Evolutionary conservation across 2,888 invertebrate genomes (phyloP).

Genomic region (Nemotelus pantherinus): DNA sequence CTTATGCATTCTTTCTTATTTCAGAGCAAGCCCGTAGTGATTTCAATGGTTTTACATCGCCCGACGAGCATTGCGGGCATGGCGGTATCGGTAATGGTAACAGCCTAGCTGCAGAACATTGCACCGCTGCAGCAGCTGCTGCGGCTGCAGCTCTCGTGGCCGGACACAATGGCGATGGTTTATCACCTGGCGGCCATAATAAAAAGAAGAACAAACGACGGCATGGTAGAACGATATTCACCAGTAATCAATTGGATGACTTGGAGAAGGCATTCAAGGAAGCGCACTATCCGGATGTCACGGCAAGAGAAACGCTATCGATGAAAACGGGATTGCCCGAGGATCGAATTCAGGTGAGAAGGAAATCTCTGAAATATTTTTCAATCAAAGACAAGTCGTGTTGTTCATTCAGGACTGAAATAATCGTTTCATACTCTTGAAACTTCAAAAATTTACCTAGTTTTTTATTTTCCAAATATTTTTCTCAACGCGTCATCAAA

Average conservation of each 20-base stretch:
- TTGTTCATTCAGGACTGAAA: no score
- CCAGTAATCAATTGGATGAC: conserved; percentile 98
- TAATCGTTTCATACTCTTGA: no score
- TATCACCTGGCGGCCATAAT: conserved; percentile 68
- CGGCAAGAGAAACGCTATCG: conserved; percentile 93
- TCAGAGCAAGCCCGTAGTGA: conserved; percentile 54
- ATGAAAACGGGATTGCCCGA: conserved; percentile 92
- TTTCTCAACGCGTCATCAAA: no score
- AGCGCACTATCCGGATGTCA: conserved; percentile 99
- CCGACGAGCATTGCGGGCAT: conserved; percentile 52
- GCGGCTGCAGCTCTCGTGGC: conserved; percentile 54
- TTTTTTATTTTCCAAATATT: no score
- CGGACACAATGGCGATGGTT: conserved; percentile 41
- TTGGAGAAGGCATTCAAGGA: conserved; percentile 99
- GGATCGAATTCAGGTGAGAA: conserved; percentile 90
- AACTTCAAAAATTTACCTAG: no score
- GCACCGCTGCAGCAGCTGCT: conserved; percentile 56
- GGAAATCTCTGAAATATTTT: background rate
- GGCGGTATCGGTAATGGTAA: conserved; percentile 51
- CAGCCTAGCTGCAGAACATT: conserved; percentile 51
- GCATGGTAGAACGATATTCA: conserved; percentile 98
- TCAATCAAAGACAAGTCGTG: background rate
- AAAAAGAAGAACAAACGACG: conserved; percentile 96
- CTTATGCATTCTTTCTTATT: conserved; percentile 28
- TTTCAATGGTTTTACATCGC: conserved; percentile 52